phyloP scores from a whole-genome alignment of 2,113 vertebrate genomes.

The Eulemur macaco region DNA sequence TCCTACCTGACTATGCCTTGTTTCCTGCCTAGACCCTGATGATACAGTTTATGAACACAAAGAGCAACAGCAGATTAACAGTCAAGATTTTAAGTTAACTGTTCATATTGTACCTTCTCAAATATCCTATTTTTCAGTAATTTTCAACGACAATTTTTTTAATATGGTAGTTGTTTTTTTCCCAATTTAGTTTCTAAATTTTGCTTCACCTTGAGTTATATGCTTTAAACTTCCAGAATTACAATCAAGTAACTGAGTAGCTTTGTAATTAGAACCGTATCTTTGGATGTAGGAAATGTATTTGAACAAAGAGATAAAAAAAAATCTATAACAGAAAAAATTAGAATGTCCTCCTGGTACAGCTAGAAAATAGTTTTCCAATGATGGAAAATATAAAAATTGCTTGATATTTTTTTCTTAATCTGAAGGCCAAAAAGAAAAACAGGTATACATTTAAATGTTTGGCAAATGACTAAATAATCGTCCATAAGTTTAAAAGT shows the following conservation, averaged over 20 bases:
- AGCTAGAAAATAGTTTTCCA: conserved; percentile 2
- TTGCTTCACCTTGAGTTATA: not conserved
- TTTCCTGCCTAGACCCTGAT: not conserved
- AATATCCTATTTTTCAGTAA: conserved; percentile 11
- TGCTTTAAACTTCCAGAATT: not conserved
- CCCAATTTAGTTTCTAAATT: not conserved
- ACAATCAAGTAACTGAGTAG: not conserved
- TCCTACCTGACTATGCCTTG: not conserved
- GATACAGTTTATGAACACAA: not conserved
- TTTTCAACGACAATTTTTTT: not conserved
- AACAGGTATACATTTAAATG: not conserved
- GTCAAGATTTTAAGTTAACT: not conserved
- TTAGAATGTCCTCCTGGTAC: not conserved
- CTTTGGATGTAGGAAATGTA: not conserved
- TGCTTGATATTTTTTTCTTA: not conserved
- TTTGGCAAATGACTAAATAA: not conserved
- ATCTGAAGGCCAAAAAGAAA: not conserved
- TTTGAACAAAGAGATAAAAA: not conserved
- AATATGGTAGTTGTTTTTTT: not conserved
- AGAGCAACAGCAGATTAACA: not conserved
- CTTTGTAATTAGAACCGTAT: conserved; percentile 16
- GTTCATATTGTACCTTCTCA: not conserved
- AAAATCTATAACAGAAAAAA: conserved; percentile 39
- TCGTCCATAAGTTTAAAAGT: conserved; percentile 23
- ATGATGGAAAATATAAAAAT: not conserved